Conservation (phyloP, 2,888 invertebrate genomes). For the Blera fallax region DNA sequence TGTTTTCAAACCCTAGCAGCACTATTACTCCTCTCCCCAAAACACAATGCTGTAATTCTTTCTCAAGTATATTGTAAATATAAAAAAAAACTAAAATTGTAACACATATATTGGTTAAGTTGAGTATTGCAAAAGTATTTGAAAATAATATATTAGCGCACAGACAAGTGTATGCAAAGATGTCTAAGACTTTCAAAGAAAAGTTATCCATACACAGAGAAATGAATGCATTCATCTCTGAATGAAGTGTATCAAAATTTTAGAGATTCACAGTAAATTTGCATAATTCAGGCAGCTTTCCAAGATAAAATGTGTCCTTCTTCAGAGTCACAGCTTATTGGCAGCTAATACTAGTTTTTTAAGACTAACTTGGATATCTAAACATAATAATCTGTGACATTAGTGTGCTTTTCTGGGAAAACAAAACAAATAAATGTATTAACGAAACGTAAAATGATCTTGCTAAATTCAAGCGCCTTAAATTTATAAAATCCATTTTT, state of each 20-base stretch:
- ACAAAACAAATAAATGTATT: slow-evolving; percentile 22
- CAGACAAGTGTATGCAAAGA: slow-evolving; percentile 33
- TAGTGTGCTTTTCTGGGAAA: slow-evolving; percentile 38
- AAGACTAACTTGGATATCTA: slow-evolving; percentile 11
- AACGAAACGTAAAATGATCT: slow-evolving; percentile 39
- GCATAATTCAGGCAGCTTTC: slow-evolving; percentile 21
- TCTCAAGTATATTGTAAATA: slow-evolving; percentile 58
- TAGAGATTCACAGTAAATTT: background rate
- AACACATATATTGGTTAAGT: slow-evolving; percentile 38
- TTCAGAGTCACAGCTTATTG: slow-evolving; percentile 5
- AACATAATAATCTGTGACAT: slow-evolving; percentile 10
- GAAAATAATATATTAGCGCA: slow-evolving; percentile 44
- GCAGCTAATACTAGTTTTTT: slow-evolving; percentile 21
- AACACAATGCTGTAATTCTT: slow-evolving; percentile 31
- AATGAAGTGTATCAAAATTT: background rate
- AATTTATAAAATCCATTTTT: slow-evolving; percentile 64
- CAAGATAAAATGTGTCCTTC: slow-evolving; percentile 6
- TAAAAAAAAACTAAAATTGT: slow-evolving; percentile 17
- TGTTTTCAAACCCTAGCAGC: slow-evolving; percentile 3
- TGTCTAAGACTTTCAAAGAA: slow-evolving; percentile 41
- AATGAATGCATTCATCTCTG: background rate
- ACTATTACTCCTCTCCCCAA: background rate
- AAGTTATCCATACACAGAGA: background rate
- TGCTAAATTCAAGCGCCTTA: slow-evolving; percentile 62
- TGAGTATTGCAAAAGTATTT: slow-evolving; percentile 59